phyloP scores from a whole-genome alignment of 2,113 vertebrate genomes.

The Henicopernis longicauda region DNA sequence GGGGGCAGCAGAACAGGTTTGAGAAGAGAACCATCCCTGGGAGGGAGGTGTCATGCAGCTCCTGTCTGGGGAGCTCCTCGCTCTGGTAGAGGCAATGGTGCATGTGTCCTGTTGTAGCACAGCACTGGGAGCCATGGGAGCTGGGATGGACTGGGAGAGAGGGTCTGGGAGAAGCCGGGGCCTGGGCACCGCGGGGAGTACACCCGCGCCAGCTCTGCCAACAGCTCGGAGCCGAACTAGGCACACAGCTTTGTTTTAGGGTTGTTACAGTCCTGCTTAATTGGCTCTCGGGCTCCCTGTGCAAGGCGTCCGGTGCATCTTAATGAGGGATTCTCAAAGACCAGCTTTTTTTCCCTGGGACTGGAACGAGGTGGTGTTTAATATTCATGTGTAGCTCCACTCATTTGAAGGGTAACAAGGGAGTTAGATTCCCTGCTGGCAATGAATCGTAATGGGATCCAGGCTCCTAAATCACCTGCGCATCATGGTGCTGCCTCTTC shows the following conservation, averaged over 20 bases:
- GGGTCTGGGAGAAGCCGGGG: not conserved
- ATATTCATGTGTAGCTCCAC: conserved; percentile 52
- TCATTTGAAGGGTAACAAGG: conserved; percentile 54
- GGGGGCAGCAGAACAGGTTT: accelerated
- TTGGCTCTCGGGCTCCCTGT: conserved; percentile 39
- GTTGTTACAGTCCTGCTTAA: conserved; percentile 22
- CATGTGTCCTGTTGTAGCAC: accelerated
- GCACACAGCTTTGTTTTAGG: not conserved
- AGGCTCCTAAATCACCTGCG: conserved; percentile 40
- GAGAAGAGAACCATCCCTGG: not conserved
- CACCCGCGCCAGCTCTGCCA: not conserved
- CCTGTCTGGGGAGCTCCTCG: accelerated
- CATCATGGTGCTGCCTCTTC: not conserved
- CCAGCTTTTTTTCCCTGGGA: conserved; percentile 13
- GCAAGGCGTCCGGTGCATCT: conserved; percentile 39
- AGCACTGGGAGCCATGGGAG: not conserved
- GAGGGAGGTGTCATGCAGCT: accelerated
- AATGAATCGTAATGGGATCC: not conserved
- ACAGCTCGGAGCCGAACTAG: not conserved
- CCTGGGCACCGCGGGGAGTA: accelerated
- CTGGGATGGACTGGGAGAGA: not conserved
- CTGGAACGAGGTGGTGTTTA: conserved; percentile 28
- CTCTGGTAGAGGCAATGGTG: accelerated
- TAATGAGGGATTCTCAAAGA: conserved; percentile 59
- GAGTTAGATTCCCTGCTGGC: conserved; percentile 47